Evolutionary conservation across 2,113 vertebrate species (phyloP).

Genomic region (Hepsetus odoe): DNA sequence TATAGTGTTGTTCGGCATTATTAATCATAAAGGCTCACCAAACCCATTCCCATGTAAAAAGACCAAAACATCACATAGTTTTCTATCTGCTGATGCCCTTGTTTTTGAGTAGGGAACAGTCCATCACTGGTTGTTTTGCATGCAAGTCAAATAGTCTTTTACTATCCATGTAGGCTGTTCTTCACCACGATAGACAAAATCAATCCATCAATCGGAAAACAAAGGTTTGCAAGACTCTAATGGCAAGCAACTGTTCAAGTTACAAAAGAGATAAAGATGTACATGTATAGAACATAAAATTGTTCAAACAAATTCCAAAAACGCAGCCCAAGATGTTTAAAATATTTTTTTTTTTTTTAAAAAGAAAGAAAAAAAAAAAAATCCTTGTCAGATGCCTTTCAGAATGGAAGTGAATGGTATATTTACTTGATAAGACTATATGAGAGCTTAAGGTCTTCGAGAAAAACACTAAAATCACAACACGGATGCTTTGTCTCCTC

Average conservation of each 20-base stretch:
- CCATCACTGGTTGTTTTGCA: too few relatives aligned
- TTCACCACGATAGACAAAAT: too few relatives aligned
- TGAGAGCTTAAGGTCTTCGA: not conserved
- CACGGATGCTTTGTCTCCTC: not conserved
- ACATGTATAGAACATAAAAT: not conserved
- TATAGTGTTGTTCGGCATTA: not conserved
- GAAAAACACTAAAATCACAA: not conserved
- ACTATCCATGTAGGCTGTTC: too few relatives aligned
- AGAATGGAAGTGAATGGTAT: not conserved
- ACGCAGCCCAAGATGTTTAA: not conserved
- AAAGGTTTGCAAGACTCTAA: too few relatives aligned
- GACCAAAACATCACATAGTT: too few relatives aligned
- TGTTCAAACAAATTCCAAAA: not conserved
- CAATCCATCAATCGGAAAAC: too few relatives aligned
- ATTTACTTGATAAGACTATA: not conserved
- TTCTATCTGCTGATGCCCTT: too few relatives aligned
- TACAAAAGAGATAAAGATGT: not conserved
- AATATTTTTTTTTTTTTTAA: too few relatives aligned
- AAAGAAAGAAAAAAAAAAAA: not conserved
- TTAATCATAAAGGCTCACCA: not conserved
- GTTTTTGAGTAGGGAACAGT: not conserved
- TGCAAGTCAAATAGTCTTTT: too few relatives aligned
- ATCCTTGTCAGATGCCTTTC: not conserved
- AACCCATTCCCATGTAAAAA: too few relatives aligned
- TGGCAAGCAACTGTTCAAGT: too few relatives aligned